phyloP scores from a whole-genome alignment of 2,888 invertebrate species.

The Drosophila lacicola region DNA sequence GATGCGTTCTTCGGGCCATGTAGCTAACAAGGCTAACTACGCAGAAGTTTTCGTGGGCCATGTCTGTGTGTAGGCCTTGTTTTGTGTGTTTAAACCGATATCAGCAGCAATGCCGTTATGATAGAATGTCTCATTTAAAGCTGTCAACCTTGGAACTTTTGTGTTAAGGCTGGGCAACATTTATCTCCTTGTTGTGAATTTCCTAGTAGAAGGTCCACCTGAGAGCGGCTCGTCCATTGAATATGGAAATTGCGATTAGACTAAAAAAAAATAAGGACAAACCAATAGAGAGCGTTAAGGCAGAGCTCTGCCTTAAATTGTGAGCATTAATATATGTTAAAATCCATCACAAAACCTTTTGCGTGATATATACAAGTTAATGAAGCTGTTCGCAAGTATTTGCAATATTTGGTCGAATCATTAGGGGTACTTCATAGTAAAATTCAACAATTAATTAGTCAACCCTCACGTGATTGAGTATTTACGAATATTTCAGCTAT shows the following conservation, averaged over 20 bases:
- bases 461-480: background rate
- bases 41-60: constrained; percentile 15
- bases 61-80: background rate
- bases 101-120: constrained; percentile 13
- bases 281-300: constrained; percentile 2
- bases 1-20: constrained; percentile 10
- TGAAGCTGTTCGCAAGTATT: background rate
- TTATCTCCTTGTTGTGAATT: background rate
- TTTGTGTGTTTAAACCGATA: constrained; percentile 4
- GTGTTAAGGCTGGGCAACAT: background rate
- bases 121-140: constrained; percentile 16
- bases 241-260: constrained; percentile 18
- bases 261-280: constrained; percentile 20
- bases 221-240: constrained; percentile 6
- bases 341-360: background rate
- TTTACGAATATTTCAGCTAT: constrained; percentile 8
- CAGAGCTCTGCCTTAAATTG: background rate
- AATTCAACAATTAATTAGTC: constrained; percentile 8
- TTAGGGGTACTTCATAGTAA: background rate
- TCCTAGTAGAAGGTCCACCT: background rate
- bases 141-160: background rate
- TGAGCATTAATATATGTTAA: background rate
- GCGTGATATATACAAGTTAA: background rate
- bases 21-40: constrained; percentile 15
- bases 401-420: background rate